phyloP scores from a whole-genome alignment of 2,113 vertebrate species.

The Microcebus tavaratra region DNA sequence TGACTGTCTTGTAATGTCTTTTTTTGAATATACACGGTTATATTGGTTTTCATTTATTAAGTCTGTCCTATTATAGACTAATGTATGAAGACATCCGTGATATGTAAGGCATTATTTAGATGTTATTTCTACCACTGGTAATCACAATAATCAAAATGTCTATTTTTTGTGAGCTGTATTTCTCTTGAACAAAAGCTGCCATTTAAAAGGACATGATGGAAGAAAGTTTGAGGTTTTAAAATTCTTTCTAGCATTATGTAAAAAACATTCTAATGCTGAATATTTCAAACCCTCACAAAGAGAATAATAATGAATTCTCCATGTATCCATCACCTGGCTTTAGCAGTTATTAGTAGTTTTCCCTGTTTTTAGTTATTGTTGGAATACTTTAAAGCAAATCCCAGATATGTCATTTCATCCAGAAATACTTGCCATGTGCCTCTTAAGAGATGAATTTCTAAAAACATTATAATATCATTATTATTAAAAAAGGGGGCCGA shows the following conservation, averaged over 20 bases:
- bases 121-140: background rate
- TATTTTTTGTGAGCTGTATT: constrained; percentile 4
- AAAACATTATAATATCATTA: background rate
- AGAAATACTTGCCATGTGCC: background rate
- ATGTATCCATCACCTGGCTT: background rate
- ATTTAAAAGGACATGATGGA: constrained; percentile 27
- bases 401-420: background rate
- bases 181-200: background rate
- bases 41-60: constrained; percentile 15
- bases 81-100: background rate
- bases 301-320: background rate
- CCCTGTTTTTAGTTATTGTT: background rate
- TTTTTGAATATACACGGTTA: background rate
- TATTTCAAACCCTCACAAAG: background rate
- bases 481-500: background rate
- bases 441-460: background rate
- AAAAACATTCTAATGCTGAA: background rate
- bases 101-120: background rate
- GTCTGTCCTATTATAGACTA: background rate
- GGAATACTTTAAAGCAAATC: background rate
- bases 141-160: background rate
- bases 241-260: background rate
- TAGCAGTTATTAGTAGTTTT: background rate
- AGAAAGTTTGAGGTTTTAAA: constrained; percentile 3
- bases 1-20: background rate